Evolutionary conservation across 2,797 vertebrate genomes (phyloP).

Genomic region (Sebastes oblongus): DNA sequence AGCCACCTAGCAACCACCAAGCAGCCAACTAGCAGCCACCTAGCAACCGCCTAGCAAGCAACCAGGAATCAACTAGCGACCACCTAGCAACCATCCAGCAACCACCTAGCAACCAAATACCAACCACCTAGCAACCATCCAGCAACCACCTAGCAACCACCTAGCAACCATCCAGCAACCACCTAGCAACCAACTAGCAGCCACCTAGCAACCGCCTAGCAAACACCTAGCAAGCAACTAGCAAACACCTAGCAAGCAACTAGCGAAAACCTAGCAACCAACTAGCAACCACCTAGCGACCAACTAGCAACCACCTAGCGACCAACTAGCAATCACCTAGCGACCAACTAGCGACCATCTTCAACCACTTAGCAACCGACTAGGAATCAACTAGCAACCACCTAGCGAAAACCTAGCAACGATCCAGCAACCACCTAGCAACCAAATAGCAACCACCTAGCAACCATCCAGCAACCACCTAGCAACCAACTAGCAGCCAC

Average conservation of each 20-base stretch:
- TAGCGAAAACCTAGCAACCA: too few species aligned
- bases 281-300: fast-evolving
- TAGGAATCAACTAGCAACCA: too few species aligned
- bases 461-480: fast-evolving
- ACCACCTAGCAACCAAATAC: too few species aligned
- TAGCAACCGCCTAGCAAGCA: fast-evolving
- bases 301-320: fast-evolving
- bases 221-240: too few species aligned
- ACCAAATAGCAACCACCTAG: fast-evolving
- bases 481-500: fast-evolving
- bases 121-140: too few species aligned
- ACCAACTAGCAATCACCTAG: fast-evolving
- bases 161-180: too few species aligned
- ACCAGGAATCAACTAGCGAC: too few species aligned
- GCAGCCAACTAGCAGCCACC: fast-evolving
- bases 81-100: fast-evolving
- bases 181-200: fast-evolving
- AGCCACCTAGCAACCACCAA: fast-evolving
- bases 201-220: too few species aligned
- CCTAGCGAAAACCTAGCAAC: too few species aligned
- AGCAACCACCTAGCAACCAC: fast-evolving
- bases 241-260: fast-evolving
- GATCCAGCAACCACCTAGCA: too few species aligned
- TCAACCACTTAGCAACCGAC: fast-evolving
- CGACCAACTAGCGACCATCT: fast-evolving